phyloP scores from a whole-genome alignment of 2,113 vertebrate genomes.

The Mus musculus region GRCm39 chrX:59953001-59953500 shows the following conservation, averaged over 20 bases:
- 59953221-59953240: background rate
- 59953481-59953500: background rate
- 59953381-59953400: background rate
- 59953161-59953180: constrained; percentile 47
- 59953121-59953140: constrained; percentile 21
- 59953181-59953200: constrained; percentile 19
- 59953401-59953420: background rate
- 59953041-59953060: constrained; percentile 38
- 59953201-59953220: background rate
- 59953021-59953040: background rate
- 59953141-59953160: constrained; percentile 54
- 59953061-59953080: constrained; percentile 52
- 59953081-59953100: constrained; percentile 57
- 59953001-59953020: background rate
- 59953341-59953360: background rate
- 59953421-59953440: background rate
- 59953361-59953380: background rate
- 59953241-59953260: constrained; percentile 23
- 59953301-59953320: background rate
- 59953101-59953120: constrained; percentile 39
- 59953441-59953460: background rate
- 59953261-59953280: background rate
- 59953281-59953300: background rate
- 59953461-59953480: background rate
- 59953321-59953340: background rate